Evolutionary conservation across 1,140 invertebrate species (phyloP), one percentile per base, ranked within the genome.

Genomic region (Vollenhovia emeryi): DNA sequence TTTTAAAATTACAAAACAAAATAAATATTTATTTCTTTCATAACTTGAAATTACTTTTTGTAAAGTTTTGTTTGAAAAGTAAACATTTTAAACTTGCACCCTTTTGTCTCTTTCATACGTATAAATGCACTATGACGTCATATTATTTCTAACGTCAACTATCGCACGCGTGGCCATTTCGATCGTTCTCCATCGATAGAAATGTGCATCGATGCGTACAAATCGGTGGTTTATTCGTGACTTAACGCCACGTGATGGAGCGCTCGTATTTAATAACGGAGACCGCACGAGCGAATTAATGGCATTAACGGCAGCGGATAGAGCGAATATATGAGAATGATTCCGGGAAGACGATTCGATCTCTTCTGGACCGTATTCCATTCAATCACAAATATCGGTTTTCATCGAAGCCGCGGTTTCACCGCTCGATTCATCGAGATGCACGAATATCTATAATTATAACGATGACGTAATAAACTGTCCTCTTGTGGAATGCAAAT

Each of bases 191-290:
- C 13, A 11, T 24, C 3, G 21, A 40, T 66, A 50, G 30, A 52
- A 9, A 27, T 36, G 15, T 33, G 15, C 24, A n/a, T 27, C 3
- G 50, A 55, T n/a, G 48, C 9, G 21, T 69, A 55, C 13, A 48
- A 80, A 55, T 80, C 11, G 18, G 3, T 64, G 30, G n/a, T 13
- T 33, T 24, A 43, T 69, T 79, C 30, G n/a, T 4, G n/a, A n/a
- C n/a, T 68, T 40, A 69, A 68, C 11, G 59, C 40, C 24, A 8
- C 9, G 4, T 5, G 48, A 68, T 55, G 8, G 55, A 71, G 78
- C 33, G 9, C 36, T 59, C 40, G 7, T 50, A 87, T 87, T n/a
- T 85, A 66, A 84, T 60, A 86, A 83, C 68, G n/a, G 33, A 30
- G 33, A 69, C 60, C 30, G 62, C n/a, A n/a, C 78, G 15, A 11